These are phyloP conservation scores for Falco punctatus DNA, from an alignment of 2,113 vertebrate species.

Conservation along the genomic window DNA sequence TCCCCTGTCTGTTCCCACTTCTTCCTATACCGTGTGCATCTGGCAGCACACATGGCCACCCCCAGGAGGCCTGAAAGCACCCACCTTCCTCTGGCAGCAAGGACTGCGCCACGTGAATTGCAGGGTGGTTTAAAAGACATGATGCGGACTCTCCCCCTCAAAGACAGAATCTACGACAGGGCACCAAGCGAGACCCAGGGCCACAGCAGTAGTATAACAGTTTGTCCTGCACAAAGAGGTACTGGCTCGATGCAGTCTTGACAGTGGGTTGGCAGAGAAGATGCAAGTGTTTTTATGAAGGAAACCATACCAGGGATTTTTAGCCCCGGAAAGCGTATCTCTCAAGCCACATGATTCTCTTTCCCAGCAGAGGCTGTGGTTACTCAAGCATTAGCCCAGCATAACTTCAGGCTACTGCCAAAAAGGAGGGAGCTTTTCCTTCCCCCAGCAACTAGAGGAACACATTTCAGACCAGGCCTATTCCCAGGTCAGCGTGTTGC, in stretches of 20 bases:
- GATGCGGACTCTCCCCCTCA: not conserved
- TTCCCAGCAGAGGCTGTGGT: not conserved
- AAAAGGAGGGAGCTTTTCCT: not conserved
- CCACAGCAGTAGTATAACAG: not conserved
- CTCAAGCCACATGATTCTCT: not conserved
- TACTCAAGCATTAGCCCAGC: not conserved
- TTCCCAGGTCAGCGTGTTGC: not conserved
- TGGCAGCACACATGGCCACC: not conserved
- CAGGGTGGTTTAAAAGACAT: not conserved
- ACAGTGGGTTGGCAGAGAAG: not conserved
- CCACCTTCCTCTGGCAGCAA: not conserved
- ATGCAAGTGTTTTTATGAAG: not conserved
- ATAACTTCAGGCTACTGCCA: not conserved
- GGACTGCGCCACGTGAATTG: not conserved
- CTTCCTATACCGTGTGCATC: fast-evolving
- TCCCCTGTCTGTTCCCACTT: not conserved
- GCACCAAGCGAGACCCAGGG: not conserved
- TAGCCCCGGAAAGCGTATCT: not conserved
- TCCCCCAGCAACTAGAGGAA: not conserved
- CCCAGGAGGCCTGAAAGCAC: not conserved
- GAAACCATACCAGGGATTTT: not conserved
- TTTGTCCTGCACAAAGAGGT: not conserved
- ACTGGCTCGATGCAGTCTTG: not conserved
- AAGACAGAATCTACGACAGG: not conserved
- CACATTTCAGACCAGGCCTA: not conserved